phyloP scores from a whole-genome alignment of 1,140 invertebrate species.

The Adelges cooleyi region DNA sequence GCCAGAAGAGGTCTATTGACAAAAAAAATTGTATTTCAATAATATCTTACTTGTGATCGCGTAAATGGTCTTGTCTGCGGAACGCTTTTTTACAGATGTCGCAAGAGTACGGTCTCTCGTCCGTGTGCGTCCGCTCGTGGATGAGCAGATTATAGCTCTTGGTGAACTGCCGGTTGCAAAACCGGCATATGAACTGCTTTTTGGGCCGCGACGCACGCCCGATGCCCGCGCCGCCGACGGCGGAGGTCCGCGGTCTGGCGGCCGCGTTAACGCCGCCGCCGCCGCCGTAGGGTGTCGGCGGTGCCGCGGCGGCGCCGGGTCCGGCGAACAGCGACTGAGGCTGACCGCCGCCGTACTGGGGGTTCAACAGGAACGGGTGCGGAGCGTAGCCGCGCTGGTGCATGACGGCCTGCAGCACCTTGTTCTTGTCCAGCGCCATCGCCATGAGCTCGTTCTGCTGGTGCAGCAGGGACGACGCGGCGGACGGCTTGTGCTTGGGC shows the following conservation, averaged over 20 bases:
- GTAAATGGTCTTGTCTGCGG: constrained; percentile 43
- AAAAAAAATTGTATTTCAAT: too few species aligned
- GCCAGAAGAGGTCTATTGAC: too few species aligned
- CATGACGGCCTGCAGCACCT: constrained; percentile 15
- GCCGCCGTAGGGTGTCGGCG: neutral
- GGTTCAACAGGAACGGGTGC: constrained; percentile 10
- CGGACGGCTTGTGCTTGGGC: neutral
- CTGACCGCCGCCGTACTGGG: neutral
- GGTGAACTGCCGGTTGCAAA: constrained; percentile 92
- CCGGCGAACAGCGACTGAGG: neutral
- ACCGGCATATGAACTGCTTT: constrained; percentile 76
- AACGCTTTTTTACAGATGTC: constrained; percentile 84
- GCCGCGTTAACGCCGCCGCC: neutral
- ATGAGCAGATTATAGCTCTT: constrained; percentile 97
- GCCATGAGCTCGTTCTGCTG: constrained; percentile 23
- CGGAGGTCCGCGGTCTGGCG: constrained; percentile 40
- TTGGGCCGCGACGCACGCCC: constrained; percentile 45
- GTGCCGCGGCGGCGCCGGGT: neutral
- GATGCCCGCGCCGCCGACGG: constrained; percentile 48
- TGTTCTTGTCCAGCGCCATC: constrained; percentile 21
- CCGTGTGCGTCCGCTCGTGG: constrained; percentile 94
- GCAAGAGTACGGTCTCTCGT: constrained; percentile 94
- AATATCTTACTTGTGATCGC: constrained; percentile 39
- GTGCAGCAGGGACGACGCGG: constrained; percentile 9
- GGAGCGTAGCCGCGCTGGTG: constrained; percentile 7